Evolutionary conservation across 1,140 invertebrate genomes (phyloP).

Genomic region (Platyura marginata): DNA sequence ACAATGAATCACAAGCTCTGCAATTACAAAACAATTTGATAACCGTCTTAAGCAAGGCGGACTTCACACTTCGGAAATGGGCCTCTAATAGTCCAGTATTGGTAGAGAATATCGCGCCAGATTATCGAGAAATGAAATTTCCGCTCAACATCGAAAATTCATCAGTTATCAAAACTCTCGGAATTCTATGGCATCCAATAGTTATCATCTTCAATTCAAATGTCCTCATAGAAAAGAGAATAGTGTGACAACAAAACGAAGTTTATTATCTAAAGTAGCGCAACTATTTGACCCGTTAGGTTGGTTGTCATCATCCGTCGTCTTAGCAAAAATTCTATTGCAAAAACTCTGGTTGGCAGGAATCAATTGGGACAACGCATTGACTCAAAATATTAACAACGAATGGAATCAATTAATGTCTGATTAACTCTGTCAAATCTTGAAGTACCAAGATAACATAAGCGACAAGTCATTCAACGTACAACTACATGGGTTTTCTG

Average conservation of each 20-base stretch:
- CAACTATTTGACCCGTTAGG: constrained; percentile 19
- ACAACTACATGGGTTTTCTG: constrained; percentile 15
- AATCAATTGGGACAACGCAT: constrained; percentile 14
- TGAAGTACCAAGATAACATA: neutral
- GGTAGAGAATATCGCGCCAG: neutral
- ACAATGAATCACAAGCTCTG: neutral
- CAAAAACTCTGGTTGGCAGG: constrained; percentile 16
- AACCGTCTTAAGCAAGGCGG: neutral
- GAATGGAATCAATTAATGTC: constrained; percentile 11
- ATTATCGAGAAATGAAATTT: neutral
- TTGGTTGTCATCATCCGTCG: constrained; percentile 13
- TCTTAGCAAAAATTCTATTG: constrained; percentile 16
- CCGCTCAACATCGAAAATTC: neutral
- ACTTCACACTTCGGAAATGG: neutral
- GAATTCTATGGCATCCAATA: neutral
- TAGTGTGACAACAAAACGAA: neutral
- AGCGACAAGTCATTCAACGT: neutral
- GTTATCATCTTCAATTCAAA: neutral
- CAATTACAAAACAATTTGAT: neutral
- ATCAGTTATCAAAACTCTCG: neutral
- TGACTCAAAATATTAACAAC: constrained; percentile 6
- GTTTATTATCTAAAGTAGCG: neutral
- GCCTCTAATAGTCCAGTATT: neutral
- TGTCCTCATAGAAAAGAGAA: neutral
- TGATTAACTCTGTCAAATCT: constrained; percentile 3